A percentile compares a stretch with the other conserved stretches of the same genome.
Conservation (phyloP, 2,888 invertebrate species). For the Achlya flavicornis region DNA sequence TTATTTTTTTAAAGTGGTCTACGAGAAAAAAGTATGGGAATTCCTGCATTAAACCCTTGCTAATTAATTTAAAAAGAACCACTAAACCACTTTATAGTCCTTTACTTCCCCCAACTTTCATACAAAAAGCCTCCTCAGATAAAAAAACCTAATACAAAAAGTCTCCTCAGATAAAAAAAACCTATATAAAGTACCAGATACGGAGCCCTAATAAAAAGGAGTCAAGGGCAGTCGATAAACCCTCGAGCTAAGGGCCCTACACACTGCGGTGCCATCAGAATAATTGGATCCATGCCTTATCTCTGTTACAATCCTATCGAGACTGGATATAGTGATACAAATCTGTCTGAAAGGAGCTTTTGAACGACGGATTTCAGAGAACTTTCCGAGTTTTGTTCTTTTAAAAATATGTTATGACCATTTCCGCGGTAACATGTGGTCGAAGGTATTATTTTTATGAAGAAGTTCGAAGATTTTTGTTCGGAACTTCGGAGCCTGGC, state of each 20-base stretch:
- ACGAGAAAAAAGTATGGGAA: too few relatives aligned
- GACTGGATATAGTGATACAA: background rate
- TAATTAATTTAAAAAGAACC: background rate
- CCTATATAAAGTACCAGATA: background rate
- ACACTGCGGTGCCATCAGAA: background rate
- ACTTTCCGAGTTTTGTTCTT: background rate
- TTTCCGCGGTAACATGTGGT: background rate
- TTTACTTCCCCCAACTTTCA: background rate
- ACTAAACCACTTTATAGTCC: background rate
- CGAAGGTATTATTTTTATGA: too few relatives aligned
- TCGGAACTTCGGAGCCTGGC: too few relatives aligned
- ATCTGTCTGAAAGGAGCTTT: background rate
- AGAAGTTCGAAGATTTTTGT: too few relatives aligned
- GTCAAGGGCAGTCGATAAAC: constrained; percentile 1
- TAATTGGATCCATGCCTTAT: constrained; percentile 6
- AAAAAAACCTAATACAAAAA: background rate
- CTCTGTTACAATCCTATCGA: background rate
- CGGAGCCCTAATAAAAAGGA: background rate
- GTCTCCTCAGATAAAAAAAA: background rate
- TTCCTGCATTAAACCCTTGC: too few relatives aligned
- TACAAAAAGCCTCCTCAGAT: background rate
- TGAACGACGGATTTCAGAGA: background rate
- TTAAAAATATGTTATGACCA: too few relatives aligned
- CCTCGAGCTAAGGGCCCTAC: background rate
- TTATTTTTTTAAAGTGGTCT: too few relatives aligned